phyloP scores from a whole-genome alignment of 1,140 invertebrate genomes.

The Holcopasites calliopsidis region DNA sequence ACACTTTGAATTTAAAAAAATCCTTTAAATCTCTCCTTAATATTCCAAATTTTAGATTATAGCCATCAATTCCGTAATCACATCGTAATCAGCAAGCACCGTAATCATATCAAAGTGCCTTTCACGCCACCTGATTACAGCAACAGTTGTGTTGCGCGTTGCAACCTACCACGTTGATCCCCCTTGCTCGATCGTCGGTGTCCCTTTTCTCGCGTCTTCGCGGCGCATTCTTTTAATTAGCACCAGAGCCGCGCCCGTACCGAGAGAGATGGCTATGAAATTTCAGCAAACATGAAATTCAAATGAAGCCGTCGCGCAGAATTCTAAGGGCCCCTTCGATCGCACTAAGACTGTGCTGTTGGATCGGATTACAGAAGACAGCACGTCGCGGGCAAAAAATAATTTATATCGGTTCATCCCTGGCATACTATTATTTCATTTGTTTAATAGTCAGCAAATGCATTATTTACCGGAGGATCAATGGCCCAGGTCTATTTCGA shows the following conservation, averaged over 20 bases:
- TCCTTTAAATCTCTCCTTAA: too few relatives aligned
- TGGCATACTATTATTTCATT: slow-evolving; percentile 18
- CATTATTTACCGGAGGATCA: slow-evolving; percentile 27
- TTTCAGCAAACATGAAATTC: slow-evolving; percentile 18
- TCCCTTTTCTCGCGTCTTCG: background rate
- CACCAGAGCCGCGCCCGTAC: background rate
- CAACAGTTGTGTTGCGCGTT: background rate
- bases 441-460: slow-evolving; percentile 20
- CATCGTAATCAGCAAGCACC: background rate
- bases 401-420: slow-evolving; percentile 27
- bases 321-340: background rate
- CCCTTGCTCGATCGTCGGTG: background rate
- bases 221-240: slow-evolving; percentile 17
- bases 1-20: too few relatives aligned
- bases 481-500: too few relatives aligned
- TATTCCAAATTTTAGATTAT: too few relatives aligned
- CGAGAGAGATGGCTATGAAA: background rate
- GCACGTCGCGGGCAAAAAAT: slow-evolving; percentile 4
- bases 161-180: background rate
- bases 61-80: too few relatives aligned
- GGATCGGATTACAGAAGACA: slow-evolving; percentile 22
- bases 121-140: background rate
- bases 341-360: background rate
- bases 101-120: background rate
- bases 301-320: background rate